A percentile compares a stretch with the other conserved stretches of the same genome.
These are phyloP conservation scores for Tragulus kanchil DNA, from an alignment of 2,113 vertebrate species.

Conservation along the genomic window DNA sequence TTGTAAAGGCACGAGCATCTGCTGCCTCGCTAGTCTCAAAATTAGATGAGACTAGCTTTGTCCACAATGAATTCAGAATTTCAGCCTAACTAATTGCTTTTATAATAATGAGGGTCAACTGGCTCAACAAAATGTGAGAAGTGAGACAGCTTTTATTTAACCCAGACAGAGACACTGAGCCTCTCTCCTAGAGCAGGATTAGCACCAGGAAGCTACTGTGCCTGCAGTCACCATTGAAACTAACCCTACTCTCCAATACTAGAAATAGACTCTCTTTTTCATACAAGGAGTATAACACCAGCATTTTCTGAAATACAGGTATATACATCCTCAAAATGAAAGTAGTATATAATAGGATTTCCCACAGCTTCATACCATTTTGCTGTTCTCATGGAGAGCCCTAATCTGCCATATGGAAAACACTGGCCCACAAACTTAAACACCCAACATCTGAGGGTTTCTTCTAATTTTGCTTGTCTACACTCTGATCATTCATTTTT, in stretches of 20 bases:
- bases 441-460: background rate
- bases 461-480: background rate
- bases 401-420: background rate
- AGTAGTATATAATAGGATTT: background rate
- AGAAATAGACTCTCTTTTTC: background rate
- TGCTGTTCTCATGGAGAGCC: background rate
- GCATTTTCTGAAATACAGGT: background rate
- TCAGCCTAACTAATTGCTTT: slow-evolving; percentile 44
- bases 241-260: background rate
- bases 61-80: background rate
- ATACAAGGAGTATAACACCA: background rate
- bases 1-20: slow-evolving; percentile 99
- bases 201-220: background rate
- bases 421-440: too few relatives aligned
- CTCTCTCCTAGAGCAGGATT: background rate
- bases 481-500: background rate
- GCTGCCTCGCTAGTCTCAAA: slow-evolving; percentile 93
- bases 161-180: background rate
- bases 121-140: background rate
- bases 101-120: slow-evolving; percentile 4
- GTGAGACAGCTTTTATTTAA: slow-evolving; percentile 35
- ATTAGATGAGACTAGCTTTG: too few relatives aligned
- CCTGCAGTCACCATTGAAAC: background rate
- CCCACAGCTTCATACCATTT: background rate
- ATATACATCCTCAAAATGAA: background rate